These are phyloP conservation scores for Sebastiscus tertius DNA, from an alignment of 2,797 vertebrate genomes.

Conservation along the genomic window DNA sequence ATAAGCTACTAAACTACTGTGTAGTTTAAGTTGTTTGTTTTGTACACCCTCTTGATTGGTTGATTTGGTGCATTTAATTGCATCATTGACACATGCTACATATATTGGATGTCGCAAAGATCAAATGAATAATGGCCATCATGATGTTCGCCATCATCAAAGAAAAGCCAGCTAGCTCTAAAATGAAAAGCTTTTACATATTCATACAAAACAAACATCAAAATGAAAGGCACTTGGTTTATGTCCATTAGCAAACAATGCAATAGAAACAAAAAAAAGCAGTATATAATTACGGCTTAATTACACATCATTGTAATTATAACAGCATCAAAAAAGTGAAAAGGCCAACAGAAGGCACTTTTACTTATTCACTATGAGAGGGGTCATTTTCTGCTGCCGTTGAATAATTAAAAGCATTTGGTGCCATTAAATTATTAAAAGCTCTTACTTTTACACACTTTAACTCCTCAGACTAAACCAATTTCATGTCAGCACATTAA, in stretches of 20 bases:
- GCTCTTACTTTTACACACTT: background rate
- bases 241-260: background rate
- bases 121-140: background rate
- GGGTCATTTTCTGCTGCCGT: background rate
- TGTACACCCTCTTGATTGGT: background rate
- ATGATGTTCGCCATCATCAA: background rate
- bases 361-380: background rate
- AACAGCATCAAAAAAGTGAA: background rate
- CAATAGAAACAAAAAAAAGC: background rate
- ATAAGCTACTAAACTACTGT: background rate
- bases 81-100: background rate
- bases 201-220: background rate
- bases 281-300: background rate
- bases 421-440: conserved; percentile 9
- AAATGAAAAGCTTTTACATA: background rate
- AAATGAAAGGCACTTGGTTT: background rate
- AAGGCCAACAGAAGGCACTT: background rate
- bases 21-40: background rate
- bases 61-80: background rate
- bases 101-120: background rate
- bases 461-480: background rate
- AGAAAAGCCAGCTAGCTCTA: background rate
- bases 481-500: background rate
- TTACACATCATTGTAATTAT: background rate
- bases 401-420: conserved; percentile 13